A percentile compares a stretch with the other conserved stretches of the same genome.
Conservation (phyloP, 1,140 invertebrate species). For the Drosophila mayri region DNA sequence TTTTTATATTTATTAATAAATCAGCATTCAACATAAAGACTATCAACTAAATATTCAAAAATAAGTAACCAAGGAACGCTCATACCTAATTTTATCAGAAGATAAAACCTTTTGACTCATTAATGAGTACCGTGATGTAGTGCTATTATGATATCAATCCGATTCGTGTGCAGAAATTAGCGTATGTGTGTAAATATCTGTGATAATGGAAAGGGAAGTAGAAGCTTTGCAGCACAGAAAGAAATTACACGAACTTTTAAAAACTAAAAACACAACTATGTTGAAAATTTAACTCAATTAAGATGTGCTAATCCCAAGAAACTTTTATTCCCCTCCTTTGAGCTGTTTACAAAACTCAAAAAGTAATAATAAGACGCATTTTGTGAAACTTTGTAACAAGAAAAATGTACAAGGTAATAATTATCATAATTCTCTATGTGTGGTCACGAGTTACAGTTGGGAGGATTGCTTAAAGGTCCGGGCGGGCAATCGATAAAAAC, state of each 20-base stretch:
- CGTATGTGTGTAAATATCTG: slow-evolving; percentile 12
- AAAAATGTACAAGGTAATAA: not conserved
- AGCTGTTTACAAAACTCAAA: not conserved
- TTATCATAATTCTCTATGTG: not conserved
- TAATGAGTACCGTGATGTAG: slow-evolving; percentile 15
- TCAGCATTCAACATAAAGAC: not conserved
- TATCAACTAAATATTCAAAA: not conserved
- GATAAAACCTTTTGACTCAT: slow-evolving; percentile 9
- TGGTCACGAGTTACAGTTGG: not conserved
- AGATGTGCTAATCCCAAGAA: not conserved
- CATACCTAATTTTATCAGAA: not conserved
- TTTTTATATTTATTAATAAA: too few species aligned
- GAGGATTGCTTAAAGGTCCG: not conserved
- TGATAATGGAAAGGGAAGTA: slow-evolving; percentile 14
- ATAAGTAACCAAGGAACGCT: not conserved
- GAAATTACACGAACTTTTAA: not conserved
- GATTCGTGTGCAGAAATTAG: slow-evolving; percentile 7
- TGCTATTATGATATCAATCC: slow-evolving; percentile 12
- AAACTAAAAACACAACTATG: not conserved
- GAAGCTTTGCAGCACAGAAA: slow-evolving; percentile 9
- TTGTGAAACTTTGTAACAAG: not conserved
- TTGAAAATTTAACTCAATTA: not conserved
- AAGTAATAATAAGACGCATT: not conserved
- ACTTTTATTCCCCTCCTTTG: not conserved
- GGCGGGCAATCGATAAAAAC: slow-evolving; percentile 20